Evolutionary conservation across 2,113 vertebrate genomes (phyloP).

Genomic region (Campylorhamphus procurvoides): DNA sequence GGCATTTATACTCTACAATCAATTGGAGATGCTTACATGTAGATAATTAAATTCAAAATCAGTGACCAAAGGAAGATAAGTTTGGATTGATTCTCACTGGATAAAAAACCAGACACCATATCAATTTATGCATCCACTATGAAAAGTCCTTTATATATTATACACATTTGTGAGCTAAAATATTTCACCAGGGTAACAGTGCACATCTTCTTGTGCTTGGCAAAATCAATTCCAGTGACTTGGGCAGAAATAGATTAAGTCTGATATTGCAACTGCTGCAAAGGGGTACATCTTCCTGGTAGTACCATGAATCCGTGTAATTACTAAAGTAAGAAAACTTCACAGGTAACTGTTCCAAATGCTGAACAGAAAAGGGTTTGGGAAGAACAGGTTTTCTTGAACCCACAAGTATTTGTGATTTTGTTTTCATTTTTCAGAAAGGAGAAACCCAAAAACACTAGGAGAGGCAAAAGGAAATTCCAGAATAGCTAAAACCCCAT

Average conservation of each 20-base stretch:
- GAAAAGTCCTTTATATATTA: background rate
- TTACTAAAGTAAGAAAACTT: background rate
- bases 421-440: background rate
- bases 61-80: background rate
- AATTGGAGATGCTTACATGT: background rate
- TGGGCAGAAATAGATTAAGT: background rate
- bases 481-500: background rate
- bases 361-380: background rate
- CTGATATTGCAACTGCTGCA: background rate
- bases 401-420: background rate
- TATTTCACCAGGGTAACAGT: background rate
- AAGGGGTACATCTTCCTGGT: background rate
- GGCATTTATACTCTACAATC: background rate
- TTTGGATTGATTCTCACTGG: background rate
- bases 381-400: background rate
- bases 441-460: background rate
- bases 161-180: background rate
- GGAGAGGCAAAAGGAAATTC: background rate
- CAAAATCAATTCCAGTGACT: background rate
- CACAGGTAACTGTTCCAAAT: background rate
- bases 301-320: background rate
- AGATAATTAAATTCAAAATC: slow-evolving; percentile 11
- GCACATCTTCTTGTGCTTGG: background rate
- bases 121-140: background rate
- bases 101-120: background rate